A percentile compares a stretch with the other conserved stretches of the same genome.
These are phyloP conservation scores for Drosophila sordidula DNA, from an alignment of 2,888 invertebrate species.

Conservation along the genomic window DNA sequence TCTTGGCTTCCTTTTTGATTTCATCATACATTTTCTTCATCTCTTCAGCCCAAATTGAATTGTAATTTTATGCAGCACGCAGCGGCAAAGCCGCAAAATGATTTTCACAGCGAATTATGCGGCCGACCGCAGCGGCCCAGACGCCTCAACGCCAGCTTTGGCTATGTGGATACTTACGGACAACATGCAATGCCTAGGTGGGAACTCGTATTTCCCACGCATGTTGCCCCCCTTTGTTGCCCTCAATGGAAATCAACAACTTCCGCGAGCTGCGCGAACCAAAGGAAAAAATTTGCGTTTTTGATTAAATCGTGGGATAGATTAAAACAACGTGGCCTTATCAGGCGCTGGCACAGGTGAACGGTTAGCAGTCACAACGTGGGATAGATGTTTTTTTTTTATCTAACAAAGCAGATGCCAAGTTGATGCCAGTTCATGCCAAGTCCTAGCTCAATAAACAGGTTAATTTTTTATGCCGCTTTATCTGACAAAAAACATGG, in stretches of 20 bases:
- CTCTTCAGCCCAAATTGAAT: slow-evolving; percentile 54
- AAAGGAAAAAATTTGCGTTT: slow-evolving; percentile 73
- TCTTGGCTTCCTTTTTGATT: slow-evolving; percentile 13
- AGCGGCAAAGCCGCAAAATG: slow-evolving; percentile 63
- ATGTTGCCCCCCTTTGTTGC: slow-evolving; percentile 45
- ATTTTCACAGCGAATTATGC: slow-evolving; percentile 76
- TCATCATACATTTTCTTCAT: slow-evolving; percentile 6
- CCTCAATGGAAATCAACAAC: slow-evolving; percentile 57
- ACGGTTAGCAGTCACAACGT: slow-evolving; percentile 42
- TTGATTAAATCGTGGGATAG: slow-evolving; percentile 81
- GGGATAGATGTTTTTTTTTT: slow-evolving; percentile 36
- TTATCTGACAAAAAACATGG: slow-evolving; percentile 13
- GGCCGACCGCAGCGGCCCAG: slow-evolving; percentile 69
- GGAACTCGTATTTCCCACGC: slow-evolving; percentile 69
- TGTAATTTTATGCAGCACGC: slow-evolving; percentile 77
- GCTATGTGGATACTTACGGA: slow-evolving; percentile 5
- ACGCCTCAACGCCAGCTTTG: slow-evolving; percentile 18
- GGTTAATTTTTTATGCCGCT: not conserved
- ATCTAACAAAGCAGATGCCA: slow-evolving; percentile 23
- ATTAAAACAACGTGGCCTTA: slow-evolving; percentile 56
- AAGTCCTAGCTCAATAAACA: slow-evolving; percentile 13
- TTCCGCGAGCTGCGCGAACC: slow-evolving; percentile 58
- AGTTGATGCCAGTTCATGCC: slow-evolving; percentile 1
- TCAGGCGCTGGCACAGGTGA: slow-evolving; percentile 46
- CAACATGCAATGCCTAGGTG: slow-evolving; percentile 55